Evolutionary conservation across 2,888 invertebrate species (phyloP).

Genomic region (Cheilosia urbana): DNA sequence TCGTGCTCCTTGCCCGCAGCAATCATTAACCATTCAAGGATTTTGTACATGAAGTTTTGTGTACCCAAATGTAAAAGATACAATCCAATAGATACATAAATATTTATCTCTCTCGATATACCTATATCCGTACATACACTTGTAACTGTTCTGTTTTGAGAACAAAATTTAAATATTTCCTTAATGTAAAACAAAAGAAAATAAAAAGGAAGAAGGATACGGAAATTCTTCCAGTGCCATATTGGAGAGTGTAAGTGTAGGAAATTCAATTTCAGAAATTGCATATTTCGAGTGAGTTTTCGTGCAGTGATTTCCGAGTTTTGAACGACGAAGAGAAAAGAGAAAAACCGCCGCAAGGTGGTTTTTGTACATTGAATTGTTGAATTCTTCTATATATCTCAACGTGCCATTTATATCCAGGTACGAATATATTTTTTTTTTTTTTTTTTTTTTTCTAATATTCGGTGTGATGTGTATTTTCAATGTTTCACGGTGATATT

Average conservation of each 20-base stretch:
- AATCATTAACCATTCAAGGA: constrained; percentile 65
- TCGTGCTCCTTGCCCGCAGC: constrained; percentile 1
- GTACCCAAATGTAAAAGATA: constrained; percentile 16
- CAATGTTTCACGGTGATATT: constrained; percentile 64
- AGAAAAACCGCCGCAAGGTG: constrained; percentile 71
- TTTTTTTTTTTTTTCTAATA: constrained; percentile 23
- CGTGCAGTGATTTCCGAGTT: constrained; percentile 9
- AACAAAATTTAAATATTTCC: constrained; percentile 2
- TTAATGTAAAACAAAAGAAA: constrained; percentile 12
- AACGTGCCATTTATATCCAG: constrained; percentile 83
- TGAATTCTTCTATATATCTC: constrained; percentile 79
- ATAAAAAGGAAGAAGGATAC: constrained; percentile 47
- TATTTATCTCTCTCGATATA: background rate
- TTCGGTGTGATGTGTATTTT: constrained; percentile 41
- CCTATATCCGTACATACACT: background rate
- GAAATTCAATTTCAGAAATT: background rate
- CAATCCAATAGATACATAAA: constrained; percentile 47
- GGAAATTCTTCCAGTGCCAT: constrained; percentile 68
- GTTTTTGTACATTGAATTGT: constrained; percentile 69
- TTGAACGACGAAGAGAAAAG: constrained; percentile 3
- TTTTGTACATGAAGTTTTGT: constrained; percentile 46
- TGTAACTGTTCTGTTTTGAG: background rate
- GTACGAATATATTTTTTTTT: constrained; percentile 76
- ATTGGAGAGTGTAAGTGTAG: constrained; percentile 35
- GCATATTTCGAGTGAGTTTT: constrained; percentile 42